Evolutionary conservation across 2,113 vertebrate genomes (phyloP).

Genomic region (Steatornis caripensis): DNA sequence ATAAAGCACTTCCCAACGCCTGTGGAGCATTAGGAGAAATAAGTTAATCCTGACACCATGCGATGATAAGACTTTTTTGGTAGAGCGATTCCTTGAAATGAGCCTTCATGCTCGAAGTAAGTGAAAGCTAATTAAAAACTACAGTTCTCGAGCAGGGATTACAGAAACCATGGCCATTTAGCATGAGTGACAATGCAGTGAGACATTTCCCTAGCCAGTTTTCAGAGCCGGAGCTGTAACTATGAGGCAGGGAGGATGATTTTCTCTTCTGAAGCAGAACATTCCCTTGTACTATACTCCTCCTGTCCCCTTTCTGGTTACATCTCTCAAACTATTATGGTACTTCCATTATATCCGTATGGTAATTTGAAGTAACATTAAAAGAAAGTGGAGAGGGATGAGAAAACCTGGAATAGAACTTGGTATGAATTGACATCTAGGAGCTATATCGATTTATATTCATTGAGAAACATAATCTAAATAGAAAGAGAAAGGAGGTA

Average conservation of each 20-base stretch:
- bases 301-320: background rate
- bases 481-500: background rate
- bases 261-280: background rate
- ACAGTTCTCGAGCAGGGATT: background rate
- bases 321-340: background rate
- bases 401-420: background rate
- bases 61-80: background rate
- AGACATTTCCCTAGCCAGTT: background rate
- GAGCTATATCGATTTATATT: background rate
- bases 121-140: background rate
- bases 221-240: background rate
- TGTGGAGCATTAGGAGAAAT: background rate
- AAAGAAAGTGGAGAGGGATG: background rate
- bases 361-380: background rate
- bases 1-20: background rate
- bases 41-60: background rate
- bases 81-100: background rate
- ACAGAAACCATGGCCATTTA: background rate
- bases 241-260: background rate
- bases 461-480: background rate
- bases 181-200: background rate
- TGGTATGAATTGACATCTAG: background rate
- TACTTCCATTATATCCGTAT: background rate
- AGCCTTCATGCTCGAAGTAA: background rate
- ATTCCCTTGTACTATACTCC: background rate